phyloP scores from a whole-genome alignment of 2,113 vertebrate species.

The Rhombomys opimus region DNA sequence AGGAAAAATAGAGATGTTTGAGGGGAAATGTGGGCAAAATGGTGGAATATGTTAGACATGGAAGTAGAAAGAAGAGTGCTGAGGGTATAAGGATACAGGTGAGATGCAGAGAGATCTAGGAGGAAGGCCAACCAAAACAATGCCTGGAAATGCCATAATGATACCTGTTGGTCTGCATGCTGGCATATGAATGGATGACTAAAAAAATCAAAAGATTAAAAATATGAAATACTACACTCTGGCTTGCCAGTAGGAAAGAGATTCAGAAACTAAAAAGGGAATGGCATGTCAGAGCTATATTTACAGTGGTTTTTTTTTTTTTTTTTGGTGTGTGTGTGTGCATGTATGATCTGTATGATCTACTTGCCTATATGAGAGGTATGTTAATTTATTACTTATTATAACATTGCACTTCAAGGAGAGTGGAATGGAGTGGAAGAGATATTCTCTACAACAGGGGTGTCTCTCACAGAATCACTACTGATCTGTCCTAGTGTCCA shows the following conservation, averaged over 20 bases:
- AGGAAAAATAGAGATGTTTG: background rate
- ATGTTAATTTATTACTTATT: background rate
- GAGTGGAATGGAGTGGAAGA: background rate
- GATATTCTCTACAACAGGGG: background rate
- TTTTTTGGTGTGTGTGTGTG: background rate
- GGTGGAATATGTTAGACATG: background rate
- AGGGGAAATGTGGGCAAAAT: background rate
- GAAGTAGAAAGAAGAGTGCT: background rate
- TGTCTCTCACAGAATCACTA: background rate
- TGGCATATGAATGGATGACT: background rate
- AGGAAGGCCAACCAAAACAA: background rate
- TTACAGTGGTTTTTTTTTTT: background rate
- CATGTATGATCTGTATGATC: too few relatives aligned
- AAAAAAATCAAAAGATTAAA: background rate
- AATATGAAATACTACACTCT: fast-evolving
- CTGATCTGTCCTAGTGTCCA: background rate
- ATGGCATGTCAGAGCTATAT: background rate
- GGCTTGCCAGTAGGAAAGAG: background rate
- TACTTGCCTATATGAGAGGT: background rate
- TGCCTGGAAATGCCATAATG: background rate
- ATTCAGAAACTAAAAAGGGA: background rate
- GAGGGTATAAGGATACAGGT: too few relatives aligned
- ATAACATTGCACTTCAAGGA: background rate
- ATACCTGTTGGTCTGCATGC: background rate
- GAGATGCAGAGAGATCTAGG: background rate